phyloP scores from a whole-genome alignment of 2,113 vertebrate genomes.

The Leuciscus idus region DNA sequence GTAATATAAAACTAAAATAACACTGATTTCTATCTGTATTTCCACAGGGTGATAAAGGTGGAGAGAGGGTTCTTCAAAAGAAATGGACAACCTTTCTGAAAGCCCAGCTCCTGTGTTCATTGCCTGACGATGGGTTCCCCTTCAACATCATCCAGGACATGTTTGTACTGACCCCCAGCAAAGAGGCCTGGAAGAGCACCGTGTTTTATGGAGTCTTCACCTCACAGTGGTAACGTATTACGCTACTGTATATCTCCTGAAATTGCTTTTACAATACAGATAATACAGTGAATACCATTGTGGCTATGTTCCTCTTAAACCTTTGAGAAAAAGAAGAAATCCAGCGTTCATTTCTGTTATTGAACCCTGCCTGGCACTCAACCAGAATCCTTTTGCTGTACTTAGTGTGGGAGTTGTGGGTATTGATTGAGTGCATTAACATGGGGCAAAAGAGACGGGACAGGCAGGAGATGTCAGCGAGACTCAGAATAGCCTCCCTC shows the following conservation, averaged over 20 bases:
- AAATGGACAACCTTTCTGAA: slow-evolving; percentile 97
- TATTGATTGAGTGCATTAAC: slow-evolving; percentile 48
- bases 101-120: slow-evolving; percentile 89
- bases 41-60: slow-evolving; percentile 88
- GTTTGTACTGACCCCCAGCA: slow-evolving; percentile 86
- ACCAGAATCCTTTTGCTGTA: background rate
- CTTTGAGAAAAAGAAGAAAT: slow-evolving; percentile 4
- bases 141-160: slow-evolving; percentile 96
- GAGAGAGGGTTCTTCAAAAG: slow-evolving; percentile 93
- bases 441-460: slow-evolving; percentile 16
- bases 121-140: slow-evolving; percentile 90
- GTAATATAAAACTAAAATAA: background rate
- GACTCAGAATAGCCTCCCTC: slow-evolving; percentile 23
- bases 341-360: slow-evolving; percentile 21
- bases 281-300: background rate
- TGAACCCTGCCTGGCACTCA: slow-evolving; percentile 10
- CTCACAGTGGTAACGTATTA: slow-evolving; percentile 87
- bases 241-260: background rate
- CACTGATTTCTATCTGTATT: slow-evolving; percentile 3
- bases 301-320: background rate
- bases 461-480: slow-evolving; percentile 19
- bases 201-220: slow-evolving; percentile 95
- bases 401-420: slow-evolving; percentile 16
- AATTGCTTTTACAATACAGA: background rate
- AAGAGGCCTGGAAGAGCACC: slow-evolving; percentile 80